Evolutionary conservation across 2,797 vertebrate genomes (phyloP).

Genomic region (Lemur catta): DNA sequence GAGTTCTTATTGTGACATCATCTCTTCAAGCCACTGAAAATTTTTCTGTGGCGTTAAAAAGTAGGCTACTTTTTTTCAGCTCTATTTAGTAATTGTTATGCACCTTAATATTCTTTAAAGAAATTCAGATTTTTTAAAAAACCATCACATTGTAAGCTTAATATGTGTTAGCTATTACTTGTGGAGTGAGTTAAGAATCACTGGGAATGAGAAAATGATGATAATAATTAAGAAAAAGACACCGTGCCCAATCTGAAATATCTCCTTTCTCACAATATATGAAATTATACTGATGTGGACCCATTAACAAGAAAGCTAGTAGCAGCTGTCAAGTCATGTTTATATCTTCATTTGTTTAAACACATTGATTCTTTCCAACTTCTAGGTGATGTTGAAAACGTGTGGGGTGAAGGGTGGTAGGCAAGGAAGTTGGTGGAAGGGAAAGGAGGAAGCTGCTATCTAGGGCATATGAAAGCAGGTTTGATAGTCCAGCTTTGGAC

Average conservation of each 20-base stretch:
- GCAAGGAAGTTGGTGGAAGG: neutral
- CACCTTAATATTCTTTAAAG: neutral
- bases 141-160: neutral
- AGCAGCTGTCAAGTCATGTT: neutral
- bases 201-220: neutral
- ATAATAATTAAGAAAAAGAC: neutral
- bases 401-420: neutral
- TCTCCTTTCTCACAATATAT: neutral
- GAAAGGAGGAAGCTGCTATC: neutral
- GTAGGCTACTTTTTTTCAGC: neutral
- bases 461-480: neutral
- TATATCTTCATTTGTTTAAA: neutral
- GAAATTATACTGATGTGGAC: neutral
- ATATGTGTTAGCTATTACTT: neutral
- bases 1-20: neutral
- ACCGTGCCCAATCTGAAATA: neutral
- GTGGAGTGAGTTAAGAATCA: neutral
- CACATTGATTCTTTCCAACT: neutral
- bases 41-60: neutral
- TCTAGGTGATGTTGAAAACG: neutral
- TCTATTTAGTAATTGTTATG: neutral
- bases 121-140: conserved; percentile 5
- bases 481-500: neutral
- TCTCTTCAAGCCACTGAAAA: neutral
- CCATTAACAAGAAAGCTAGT: neutral